Percentiles rank a stretch among this genome's conserved stretches.
These are phyloP conservation scores for Orthosia incerta DNA, from an alignment of 2,888 invertebrate species.

Conservation along the genomic window DNA sequence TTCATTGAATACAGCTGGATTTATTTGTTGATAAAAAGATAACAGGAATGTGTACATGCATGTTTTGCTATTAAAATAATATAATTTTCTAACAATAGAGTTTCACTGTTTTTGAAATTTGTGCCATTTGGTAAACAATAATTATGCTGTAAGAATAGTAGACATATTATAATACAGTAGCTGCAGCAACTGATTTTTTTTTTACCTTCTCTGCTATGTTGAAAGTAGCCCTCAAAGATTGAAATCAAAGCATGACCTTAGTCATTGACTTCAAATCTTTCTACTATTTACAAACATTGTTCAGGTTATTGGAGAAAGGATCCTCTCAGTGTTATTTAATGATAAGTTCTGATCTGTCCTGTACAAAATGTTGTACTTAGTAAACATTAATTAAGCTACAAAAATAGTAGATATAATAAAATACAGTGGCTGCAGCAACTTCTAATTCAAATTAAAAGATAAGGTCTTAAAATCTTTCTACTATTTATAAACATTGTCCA, in stretches of 20 bases:
- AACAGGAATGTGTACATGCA: background rate
- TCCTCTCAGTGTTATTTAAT: background rate
- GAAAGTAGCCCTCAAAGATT: background rate
- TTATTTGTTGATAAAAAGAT: constrained; percentile 10
- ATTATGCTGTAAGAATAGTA: background rate
- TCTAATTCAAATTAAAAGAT: background rate
- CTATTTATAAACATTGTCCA: background rate
- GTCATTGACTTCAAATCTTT: background rate
- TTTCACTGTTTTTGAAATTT: background rate
- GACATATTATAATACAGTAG: background rate
- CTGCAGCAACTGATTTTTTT: background rate
- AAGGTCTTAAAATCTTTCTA: background rate
- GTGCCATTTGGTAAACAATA: background rate
- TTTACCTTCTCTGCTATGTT: background rate
- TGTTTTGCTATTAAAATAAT: background rate
- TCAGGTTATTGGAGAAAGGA: background rate
- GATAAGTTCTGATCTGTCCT: background rate
- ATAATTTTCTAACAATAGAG: constrained; percentile 1
- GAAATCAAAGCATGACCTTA: too few relatives aligned
- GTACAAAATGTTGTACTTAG: background rate
- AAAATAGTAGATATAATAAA: background rate
- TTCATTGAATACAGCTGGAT: constrained; percentile 8
- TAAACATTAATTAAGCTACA: background rate
- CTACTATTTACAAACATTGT: background rate
- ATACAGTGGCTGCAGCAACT: background rate